Conservation (phyloP, 1,140 invertebrate species). For the Amyelois transitella region DNA sequence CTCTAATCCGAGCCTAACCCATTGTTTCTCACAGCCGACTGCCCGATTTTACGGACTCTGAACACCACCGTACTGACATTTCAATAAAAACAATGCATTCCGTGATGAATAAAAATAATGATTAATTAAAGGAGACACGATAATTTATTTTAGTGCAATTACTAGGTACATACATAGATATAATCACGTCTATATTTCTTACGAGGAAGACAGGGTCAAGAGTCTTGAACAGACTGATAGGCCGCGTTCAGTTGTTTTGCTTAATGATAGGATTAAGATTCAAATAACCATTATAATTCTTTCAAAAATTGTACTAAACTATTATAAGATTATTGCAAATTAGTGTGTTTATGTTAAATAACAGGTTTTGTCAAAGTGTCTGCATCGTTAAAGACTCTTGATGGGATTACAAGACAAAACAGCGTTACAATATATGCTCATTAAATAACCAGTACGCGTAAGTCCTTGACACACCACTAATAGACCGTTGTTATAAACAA, state of each 20-base stretch:
- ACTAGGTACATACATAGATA: neutral
- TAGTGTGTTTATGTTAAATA: too few relatives aligned
- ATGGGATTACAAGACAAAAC: neutral
- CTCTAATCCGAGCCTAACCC: slow-evolving; percentile 41
- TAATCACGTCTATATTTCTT: too few relatives aligned
- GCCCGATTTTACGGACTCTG: slow-evolving; percentile 41
- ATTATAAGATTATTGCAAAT: too few relatives aligned
- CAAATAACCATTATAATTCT: too few relatives aligned
- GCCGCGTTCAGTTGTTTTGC: too few relatives aligned
- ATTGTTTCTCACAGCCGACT: slow-evolving; percentile 44
- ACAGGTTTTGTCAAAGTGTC: too few relatives aligned
- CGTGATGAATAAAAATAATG: slow-evolving; percentile 7
- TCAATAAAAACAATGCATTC: slow-evolving; percentile 6
- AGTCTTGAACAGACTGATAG: too few relatives aligned
- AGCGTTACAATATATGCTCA: neutral
- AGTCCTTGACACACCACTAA: slow-evolving; percentile 32
- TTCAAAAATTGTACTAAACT: too few relatives aligned
- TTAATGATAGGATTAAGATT: too few relatives aligned
- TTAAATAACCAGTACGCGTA: slow-evolving; percentile 5
- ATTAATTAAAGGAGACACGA: neutral
- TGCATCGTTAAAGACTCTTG: neutral
- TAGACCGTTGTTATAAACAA: slow-evolving; percentile 27
- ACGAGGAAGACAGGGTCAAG: too few relatives aligned
- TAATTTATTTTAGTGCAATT: neutral
- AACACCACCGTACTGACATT: slow-evolving; percentile 22